Base-by-base conservation (phyloP, 2,797 vertebrate species). In the Austrolebias charrua region DNA sequence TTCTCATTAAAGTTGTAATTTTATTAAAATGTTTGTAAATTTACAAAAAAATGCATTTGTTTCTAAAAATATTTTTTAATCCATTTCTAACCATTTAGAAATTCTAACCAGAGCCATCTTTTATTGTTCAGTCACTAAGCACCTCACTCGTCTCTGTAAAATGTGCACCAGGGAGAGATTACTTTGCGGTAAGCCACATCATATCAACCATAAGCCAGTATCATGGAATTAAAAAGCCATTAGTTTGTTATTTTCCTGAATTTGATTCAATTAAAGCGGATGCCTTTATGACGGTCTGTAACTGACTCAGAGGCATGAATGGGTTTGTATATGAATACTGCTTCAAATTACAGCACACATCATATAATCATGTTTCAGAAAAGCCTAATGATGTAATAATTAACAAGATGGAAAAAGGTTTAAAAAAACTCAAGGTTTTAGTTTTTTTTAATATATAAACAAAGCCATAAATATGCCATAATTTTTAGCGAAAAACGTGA, bases 161-260 rank as follows among this genome's bases (percentile, higher is more conserved):
- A 69, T 67, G 42, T 19, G 6, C 44, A 63, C 43, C 29, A 45
- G 20, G 4, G 70, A 72, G 54, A 57, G 38, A 67, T 65, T 64
- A 65, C 59, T 66, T 67, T 35, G 63, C 52, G 66, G 45, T 71
- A 53, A 74, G 60, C 52, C 18, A 52, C 60, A 76, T 63, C 52
- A 40, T 49, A 58, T 78, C 59, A 76, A 69, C 64, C 64, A 84
- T 71, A 73, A 69, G 54, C 19, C 46, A 58, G 19, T 44, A 38
- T 58, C 56, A 63, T 12, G 55, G 65, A 82, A 85, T 86, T 63
- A 82, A 79, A 76, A 82, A 71, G 67, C 49, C 61, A 76, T 85
- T 82, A 76, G 71, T 75, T 73, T 63, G 68, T 64, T 71, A 50
- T 51, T 63, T 74, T 38, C 53, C 43, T 42, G 40, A 71, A 57